These are phyloP conservation scores for Onychomys torridus DNA, from an alignment of 2,797 vertebrate genomes.

Conservation along the genomic window DNA sequence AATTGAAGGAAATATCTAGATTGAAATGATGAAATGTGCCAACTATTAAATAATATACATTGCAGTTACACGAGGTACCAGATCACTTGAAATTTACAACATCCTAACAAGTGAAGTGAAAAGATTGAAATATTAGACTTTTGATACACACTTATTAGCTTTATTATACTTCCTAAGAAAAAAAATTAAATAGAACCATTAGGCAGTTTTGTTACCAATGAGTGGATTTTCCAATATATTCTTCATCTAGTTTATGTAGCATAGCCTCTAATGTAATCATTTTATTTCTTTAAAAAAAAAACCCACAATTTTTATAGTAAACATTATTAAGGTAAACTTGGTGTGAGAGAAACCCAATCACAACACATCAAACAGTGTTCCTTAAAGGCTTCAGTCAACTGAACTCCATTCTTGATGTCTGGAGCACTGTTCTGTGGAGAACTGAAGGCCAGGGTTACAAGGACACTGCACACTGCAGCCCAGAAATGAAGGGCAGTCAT, in stretches of 20 bases:
- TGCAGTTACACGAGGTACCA: background rate
- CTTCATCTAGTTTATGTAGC: slow-evolving; percentile 81
- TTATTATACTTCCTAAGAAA: slow-evolving; percentile 71
- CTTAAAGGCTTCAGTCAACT: slow-evolving; percentile 59
- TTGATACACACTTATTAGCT: slow-evolving; percentile 70
- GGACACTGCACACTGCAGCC: background rate
- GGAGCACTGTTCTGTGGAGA: slow-evolving; percentile 20
- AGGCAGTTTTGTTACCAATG: slow-evolving; percentile 78
- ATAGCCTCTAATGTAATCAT: slow-evolving; percentile 73
- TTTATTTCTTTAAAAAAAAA: slow-evolving; percentile 52
- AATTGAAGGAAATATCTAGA: slow-evolving; percentile 6
- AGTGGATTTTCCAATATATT: slow-evolving; percentile 78
- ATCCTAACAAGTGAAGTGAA: slow-evolving; percentile 15
- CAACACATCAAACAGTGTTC: slow-evolving; percentile 64
- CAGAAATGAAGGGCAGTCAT: background rate
- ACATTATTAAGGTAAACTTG: slow-evolving; percentile 76
- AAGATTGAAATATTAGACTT: slow-evolving; percentile 72
- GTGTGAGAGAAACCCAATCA: slow-evolving; percentile 72
- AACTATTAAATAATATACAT: slow-evolving; percentile 61
- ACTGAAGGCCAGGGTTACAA: slow-evolving; percentile 41
- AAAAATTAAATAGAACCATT: slow-evolving; percentile 76
- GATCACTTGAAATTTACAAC: slow-evolving; percentile 50
- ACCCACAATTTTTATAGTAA: slow-evolving; percentile 69
- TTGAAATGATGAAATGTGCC: slow-evolving; percentile 27
- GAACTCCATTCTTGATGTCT: slow-evolving; percentile 47